phyloP scores from a whole-genome alignment of 92 coral and sea anemone species.

The Plumapathes pennacea region DNA sequence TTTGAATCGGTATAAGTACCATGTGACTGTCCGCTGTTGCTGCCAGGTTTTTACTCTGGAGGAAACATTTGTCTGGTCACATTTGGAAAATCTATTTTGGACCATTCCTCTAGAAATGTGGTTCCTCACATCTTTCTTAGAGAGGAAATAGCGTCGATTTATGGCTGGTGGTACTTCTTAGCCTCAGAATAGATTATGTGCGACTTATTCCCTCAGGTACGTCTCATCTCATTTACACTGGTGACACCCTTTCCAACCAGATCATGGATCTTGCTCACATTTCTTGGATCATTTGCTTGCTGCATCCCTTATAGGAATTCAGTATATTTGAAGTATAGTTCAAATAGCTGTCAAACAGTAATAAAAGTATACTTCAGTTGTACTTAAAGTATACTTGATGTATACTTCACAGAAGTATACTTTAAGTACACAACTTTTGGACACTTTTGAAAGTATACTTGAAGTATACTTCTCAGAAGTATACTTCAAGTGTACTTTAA shows the following conservation, averaged over 20 bases:
- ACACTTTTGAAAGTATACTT: slow-evolving; percentile 37
- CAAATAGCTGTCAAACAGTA: too few species aligned
- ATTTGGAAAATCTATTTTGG: slow-evolving; percentile 32
- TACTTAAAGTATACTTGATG: slow-evolving; percentile 17
- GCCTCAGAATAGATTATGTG: slow-evolving; percentile 31
- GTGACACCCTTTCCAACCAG: slow-evolving; percentile 17
- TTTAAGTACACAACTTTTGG: slow-evolving; percentile 29
- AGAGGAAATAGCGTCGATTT: slow-evolving; percentile 32
- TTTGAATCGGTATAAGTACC: too few species aligned
- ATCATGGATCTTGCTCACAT: slow-evolving; percentile 25
- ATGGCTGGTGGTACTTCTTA: slow-evolving; percentile 15
- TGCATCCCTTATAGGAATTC: neutral
- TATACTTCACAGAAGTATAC: slow-evolving; percentile 18
- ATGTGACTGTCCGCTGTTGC: slow-evolving; percentile 22
- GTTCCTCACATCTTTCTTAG: slow-evolving; percentile 30
- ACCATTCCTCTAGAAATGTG: slow-evolving; percentile 40
- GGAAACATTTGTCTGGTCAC: slow-evolving; percentile 50
- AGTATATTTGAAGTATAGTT: too few species aligned
- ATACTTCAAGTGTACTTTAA: slow-evolving; percentile 25
- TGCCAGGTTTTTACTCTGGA: slow-evolving; percentile 15
- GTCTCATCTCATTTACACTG: slow-evolving; percentile 31
- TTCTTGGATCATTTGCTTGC: slow-evolving; percentile 10
- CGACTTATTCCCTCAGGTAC: slow-evolving; percentile 21
- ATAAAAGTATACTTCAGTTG: too few species aligned
- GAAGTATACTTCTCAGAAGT: slow-evolving; percentile 31